Base-by-base conservation (phyloP, 2,113 vertebrate genomes). In the Okapia johnstoni region DNA sequence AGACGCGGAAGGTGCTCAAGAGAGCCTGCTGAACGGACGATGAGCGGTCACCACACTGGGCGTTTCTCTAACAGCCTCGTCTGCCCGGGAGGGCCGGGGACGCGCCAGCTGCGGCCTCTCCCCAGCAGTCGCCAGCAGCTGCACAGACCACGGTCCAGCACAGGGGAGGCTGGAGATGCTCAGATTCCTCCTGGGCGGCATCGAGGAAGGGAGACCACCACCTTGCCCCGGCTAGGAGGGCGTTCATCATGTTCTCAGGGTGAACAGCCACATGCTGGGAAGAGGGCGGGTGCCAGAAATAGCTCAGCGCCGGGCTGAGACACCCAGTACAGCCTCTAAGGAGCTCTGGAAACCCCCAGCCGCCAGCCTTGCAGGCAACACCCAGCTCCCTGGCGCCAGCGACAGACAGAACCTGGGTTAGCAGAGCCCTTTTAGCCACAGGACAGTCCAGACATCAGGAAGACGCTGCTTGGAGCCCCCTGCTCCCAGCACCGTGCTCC, bases 31-130 rank as follows among this genome's bases (percentile, higher is more conserved):
- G 36, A 6, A 14, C 2, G 1, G 40, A 52, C 1, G 2, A 8
- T 0, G 5, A 12, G 26, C 2, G 2, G 16, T 10, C 63, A 17
- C 26, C 0, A 6, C n/a, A 1, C n/a, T 2, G 12, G 55, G 14
- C 9, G 19, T 2, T 26, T 77, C 70, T 81, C 30, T 60, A 77
- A 16, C 14, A 6, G 61, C 16, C 46, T 9, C 1, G 1, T 28
- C 60, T 21, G 21, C 7, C 21, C 25, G 4, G 15, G 40, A 36
- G 76, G 3, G n/a, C 60, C 55, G 15, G 21, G 50, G 84, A 25
- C 0, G 13, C 11, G 15, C 6, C 3, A 12, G 21, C 9, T 2
- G 40, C 8, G 25, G 63, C 40, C 2, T 13, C 30, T 54, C 6
- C 15, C 4, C n/a, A 8, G 43, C 30, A 30, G 11, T 5, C 26